Base-by-base conservation (phyloP, 2,113 vertebrate genomes). In the Dendrocopos noguchii region DNA sequence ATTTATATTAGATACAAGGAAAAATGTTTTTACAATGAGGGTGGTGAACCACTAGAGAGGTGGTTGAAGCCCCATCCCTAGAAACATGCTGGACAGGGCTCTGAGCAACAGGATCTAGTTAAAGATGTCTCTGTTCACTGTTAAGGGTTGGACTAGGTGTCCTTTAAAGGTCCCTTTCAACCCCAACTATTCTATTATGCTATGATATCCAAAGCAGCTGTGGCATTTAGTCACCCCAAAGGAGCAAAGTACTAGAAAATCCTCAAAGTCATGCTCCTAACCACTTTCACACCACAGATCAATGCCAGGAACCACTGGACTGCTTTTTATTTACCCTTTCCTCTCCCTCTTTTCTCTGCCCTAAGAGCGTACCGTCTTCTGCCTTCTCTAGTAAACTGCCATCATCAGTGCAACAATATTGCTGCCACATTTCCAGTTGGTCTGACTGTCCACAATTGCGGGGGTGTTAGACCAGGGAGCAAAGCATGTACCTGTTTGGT, bases 401-500 rank as follows among this genome's bases (percentile, higher is more conserved):
- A 55, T 65, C 53, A 42, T 11, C 34, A 44, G 16, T 29, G 42
- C 4, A 59, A 61, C 15, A 27, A 19, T n/a, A 25, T 2, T 31
- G 2, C 24, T 7, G 1, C 6, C 65, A 46, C 57, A 72, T 36
- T 81, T 87, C 19, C 55, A 84, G 47, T 9, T 75, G 36, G 16
- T 39, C 46, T 25, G 5, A 34, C 10, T 2, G 1, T 10, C 29
- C 31, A 9, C 31, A 46, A 31, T 3, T 64, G 10, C 15, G 22
- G 9, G 15, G 33, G 15, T 63, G 9, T 63, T n/a, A 52, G 36
- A 75, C 9, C n/a, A 80, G n/a, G 59, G 56, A 31, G 22, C 6
- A 53, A 76, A 24, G 7, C 4, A 68, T 1, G 0, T 14, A 36
- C 2, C 21, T 61, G 20, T 44, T 42, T 20, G 14, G 2, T 56